phyloP scores from a whole-genome alignment of 1,140 invertebrate species.

The Pseudobourletiella spinata region DNA sequence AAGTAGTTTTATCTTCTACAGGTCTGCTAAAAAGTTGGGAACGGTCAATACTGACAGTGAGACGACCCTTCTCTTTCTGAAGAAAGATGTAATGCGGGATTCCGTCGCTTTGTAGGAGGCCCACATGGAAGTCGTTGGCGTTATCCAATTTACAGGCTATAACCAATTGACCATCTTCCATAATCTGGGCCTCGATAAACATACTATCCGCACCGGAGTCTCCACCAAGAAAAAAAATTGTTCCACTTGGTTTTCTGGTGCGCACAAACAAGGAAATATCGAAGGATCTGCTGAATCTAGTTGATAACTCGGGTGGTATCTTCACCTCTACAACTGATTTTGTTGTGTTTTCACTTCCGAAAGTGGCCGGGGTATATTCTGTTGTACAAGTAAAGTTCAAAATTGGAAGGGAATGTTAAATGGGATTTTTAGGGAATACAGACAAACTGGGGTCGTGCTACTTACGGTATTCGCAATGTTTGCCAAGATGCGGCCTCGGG shows the following conservation, averaged over 20 bases:
- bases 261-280: conserved; percentile 88
- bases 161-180: conserved; percentile 26
- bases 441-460: too few species aligned
- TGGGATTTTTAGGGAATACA: too few species aligned
- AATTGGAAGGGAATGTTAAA: too few species aligned
- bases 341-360: conserved; percentile 71
- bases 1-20: conserved; percentile 53
- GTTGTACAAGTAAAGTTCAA: too few species aligned
- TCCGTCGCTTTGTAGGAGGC: conserved; percentile 71
- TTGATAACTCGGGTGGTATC: conserved; percentile 55
- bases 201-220: conserved; percentile 13
- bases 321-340: conserved; percentile 63
- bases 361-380: conserved; percentile 81
- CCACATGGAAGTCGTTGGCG: conserved; percentile 65
- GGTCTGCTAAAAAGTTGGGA: conserved; percentile 79
- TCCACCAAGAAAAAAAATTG: conserved; percentile 76
- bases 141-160: conserved; percentile 30
- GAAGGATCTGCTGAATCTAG: conserved; percentile 62
- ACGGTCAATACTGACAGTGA: conserved; percentile 76
- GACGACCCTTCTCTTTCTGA: conserved; percentile 42
- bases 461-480: conserved; percentile 76
- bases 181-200: conserved; percentile 25
- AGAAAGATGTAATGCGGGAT: conserved; percentile 64
- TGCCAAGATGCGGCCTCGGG: conserved; percentile 72
- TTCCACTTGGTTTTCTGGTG: conserved; percentile 68